Evolutionary conservation across 2,797 vertebrate species (phyloP).

Genomic region (Pogoniulus pusillus): DNA sequence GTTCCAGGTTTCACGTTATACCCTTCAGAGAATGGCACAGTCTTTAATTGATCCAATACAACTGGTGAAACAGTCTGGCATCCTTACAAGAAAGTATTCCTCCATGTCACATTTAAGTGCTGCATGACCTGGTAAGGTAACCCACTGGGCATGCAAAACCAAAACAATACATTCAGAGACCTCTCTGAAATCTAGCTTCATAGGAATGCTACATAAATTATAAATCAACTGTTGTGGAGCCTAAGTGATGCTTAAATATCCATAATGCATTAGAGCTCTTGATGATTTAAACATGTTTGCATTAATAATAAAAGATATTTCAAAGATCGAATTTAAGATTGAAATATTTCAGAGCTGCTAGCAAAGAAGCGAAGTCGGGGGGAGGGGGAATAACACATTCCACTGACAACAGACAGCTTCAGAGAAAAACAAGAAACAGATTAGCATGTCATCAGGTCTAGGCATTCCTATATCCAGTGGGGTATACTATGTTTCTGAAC

Average conservation of each 20-base stretch:
- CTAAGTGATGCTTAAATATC: conserved; percentile 50
- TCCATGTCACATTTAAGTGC: not conserved
- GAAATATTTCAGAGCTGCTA: not conserved
- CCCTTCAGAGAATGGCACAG: not conserved
- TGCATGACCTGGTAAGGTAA: not conserved
- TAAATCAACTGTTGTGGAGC: conserved; percentile 23
- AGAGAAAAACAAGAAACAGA: not conserved
- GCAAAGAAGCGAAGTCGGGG: not conserved
- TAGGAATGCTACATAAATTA: conserved; percentile 41
- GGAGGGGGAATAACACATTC: not conserved
- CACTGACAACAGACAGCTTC: not conserved
- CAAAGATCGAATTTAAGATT: conserved; percentile 10
- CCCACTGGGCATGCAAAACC: not conserved
- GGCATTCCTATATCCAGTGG: not conserved
- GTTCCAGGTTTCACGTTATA: not conserved
- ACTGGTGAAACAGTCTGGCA: conserved; percentile 46
- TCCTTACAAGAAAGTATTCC: not conserved
- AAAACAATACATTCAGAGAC: conserved; percentile 36
- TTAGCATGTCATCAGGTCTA: not conserved
- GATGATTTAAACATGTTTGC: conserved; percentile 31
- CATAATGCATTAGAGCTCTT: conserved; percentile 37
- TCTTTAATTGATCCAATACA: not conserved
- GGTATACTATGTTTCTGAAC: not conserved
- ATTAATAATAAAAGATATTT: conserved; percentile 42
- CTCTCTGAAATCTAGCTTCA: not conserved